A percentile compares a stretch with the other conserved stretches of the same genome.
Evolutionary conservation across 2,113 vertebrate genomes (phyloP).

Genomic region (Condylura cristata): DNA sequence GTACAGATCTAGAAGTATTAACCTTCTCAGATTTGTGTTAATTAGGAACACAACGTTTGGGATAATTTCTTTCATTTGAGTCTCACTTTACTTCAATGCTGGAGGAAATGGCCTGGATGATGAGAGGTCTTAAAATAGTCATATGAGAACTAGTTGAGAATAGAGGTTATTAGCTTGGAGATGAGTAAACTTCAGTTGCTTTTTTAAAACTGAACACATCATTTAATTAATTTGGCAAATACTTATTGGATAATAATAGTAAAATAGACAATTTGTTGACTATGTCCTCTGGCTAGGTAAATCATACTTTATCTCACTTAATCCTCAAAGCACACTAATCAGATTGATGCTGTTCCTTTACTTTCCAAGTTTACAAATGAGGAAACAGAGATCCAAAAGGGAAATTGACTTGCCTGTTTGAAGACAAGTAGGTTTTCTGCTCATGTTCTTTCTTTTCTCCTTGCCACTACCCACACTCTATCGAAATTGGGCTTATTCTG

Average conservation of each 20-base stretch:
- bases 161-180: slow-evolving; percentile 10
- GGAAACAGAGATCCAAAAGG: neutral
- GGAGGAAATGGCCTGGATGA: neutral
- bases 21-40: slow-evolving; percentile 44
- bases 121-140: neutral
- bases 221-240: slow-evolving; percentile 36
- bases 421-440: neutral
- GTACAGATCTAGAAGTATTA: slow-evolving; percentile 16
- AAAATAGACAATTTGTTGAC: slow-evolving; percentile 1
- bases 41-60: slow-evolving; percentile 52
- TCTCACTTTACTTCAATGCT: slow-evolving; percentile 13
- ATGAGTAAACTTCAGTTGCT: slow-evolving; percentile 2
- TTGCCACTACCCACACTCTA: neutral
- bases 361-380: neutral
- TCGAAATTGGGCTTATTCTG: neutral
- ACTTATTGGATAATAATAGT: slow-evolving; percentile 7
- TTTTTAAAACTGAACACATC: neutral
- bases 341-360: neutral
- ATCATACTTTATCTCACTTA: neutral
- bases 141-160: neutral
- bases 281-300: neutral
- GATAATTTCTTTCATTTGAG: slow-evolving; percentile 31
- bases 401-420: neutral
- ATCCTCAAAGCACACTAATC: neutral
- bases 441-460: neutral